These are phyloP conservation scores for Aplysia californica DNA, from an alignment of 1,140 invertebrate genomes.

Conservation along the genomic window DNA sequence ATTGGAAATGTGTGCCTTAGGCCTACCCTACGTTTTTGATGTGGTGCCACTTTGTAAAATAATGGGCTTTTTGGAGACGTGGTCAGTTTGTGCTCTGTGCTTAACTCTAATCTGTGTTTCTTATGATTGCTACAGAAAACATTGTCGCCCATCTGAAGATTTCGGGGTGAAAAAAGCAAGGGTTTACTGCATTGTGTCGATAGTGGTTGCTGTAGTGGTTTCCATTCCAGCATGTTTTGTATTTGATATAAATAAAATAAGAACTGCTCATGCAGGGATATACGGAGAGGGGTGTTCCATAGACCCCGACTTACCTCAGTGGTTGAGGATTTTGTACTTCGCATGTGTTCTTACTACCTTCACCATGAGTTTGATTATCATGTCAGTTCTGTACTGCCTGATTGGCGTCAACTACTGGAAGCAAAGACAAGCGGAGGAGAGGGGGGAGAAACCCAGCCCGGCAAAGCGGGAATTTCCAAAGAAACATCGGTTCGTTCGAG, in stretches of 20 bases:
- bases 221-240: slow-evolving; percentile 13
- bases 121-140: slow-evolving; percentile 21
- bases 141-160: background rate
- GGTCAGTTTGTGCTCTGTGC: slow-evolving; percentile 12
- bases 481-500: slow-evolving; percentile 19
- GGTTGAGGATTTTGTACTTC: slow-evolving; percentile 18
- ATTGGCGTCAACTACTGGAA: slow-evolving; percentile 7
- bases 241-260: background rate
- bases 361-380: background rate
- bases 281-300: slow-evolving; percentile 9
- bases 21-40: slow-evolving; percentile 14
- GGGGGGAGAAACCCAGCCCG: slow-evolving; percentile 22
- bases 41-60: slow-evolving; percentile 18
- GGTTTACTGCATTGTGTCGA: background rate
- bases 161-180: slow-evolving; percentile 16
- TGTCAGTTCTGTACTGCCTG: slow-evolving; percentile 15
- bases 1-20: background rate
- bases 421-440: slow-evolving; percentile 14
- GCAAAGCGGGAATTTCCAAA: slow-evolving; percentile 17
- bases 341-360: slow-evolving; percentile 16
- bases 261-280: background rate
- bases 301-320: background rate
- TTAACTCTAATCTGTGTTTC: slow-evolving; percentile 19
- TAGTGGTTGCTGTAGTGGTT: background rate
- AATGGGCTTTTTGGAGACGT: slow-evolving; percentile 7